phyloP scores from a whole-genome alignment of 2,888 invertebrate genomes.

The Agonum fuliginosum region DNA sequence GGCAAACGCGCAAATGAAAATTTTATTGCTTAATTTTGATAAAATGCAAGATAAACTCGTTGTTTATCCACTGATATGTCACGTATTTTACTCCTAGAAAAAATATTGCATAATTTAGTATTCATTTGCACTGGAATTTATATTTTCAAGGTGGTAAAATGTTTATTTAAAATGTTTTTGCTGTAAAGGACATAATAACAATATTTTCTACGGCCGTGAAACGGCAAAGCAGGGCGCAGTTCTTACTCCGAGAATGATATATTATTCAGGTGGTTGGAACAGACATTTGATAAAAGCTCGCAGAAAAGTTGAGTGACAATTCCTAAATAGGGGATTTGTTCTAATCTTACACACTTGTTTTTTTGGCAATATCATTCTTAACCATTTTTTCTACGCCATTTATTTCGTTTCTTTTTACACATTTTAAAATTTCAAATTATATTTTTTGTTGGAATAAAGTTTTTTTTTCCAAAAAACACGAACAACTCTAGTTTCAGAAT shows the following conservation, averaged over 20 bases:
- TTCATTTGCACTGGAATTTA: constrained; percentile 27
- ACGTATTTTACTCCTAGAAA: constrained; percentile 1
- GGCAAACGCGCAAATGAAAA: constrained; percentile 36
- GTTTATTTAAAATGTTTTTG: not conserved
- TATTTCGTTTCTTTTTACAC: not conserved
- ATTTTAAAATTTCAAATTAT: no score
- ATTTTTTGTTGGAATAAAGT: no score
- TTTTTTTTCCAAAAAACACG: no score
- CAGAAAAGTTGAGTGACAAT: constrained; percentile 52
- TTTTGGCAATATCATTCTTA: constrained; percentile 18
- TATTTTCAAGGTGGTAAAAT: not conserved
- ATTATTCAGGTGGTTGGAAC: constrained; percentile 51
- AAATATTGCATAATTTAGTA: constrained; percentile 13
- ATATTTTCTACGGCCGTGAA: constrained; percentile 8
- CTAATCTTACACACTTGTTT: constrained; percentile 51
- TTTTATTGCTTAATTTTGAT: constrained; percentile 56
- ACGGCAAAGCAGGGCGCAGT: constrained; percentile 14
- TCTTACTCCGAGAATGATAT: constrained; percentile 49
- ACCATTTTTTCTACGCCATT: not conserved
- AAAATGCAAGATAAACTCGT: constrained; percentile 33
- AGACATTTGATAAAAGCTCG: constrained; percentile 55
- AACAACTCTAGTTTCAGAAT: no score
- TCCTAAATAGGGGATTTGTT: constrained; percentile 54
- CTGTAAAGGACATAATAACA: constrained; percentile 20
- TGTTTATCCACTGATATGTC: constrained; percentile 9